Conservation (phyloP, 2,113 vertebrate species). For the Otocyon megalotis region DNA sequence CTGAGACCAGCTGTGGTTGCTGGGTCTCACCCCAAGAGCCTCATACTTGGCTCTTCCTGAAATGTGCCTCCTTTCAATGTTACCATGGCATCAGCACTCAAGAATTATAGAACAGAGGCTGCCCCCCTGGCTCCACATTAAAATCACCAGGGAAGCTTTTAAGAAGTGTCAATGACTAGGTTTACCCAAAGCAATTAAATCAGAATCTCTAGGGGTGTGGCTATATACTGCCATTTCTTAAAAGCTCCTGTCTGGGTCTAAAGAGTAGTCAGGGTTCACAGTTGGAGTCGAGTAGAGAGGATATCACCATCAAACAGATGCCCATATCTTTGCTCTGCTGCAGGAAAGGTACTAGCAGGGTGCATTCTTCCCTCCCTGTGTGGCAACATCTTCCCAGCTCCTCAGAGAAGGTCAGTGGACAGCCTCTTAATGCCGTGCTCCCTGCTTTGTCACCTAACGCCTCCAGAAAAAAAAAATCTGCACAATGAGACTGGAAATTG, state of each 20-base stretch:
- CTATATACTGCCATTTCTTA: neutral
- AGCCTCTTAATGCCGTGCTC: neutral
- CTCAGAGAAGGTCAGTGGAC: neutral
- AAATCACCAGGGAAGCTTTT: neutral
- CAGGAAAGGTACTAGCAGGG: neutral
- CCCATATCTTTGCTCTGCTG: neutral
- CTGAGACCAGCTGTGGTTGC: neutral
- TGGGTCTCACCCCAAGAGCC: neutral
- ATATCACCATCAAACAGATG: neutral
- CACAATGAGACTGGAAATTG: neutral
- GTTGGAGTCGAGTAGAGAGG: neutral
- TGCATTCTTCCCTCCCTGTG: neutral
- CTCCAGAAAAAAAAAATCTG: neutral
- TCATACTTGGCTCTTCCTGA: neutral
- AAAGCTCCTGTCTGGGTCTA: neutral
- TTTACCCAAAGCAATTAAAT: neutral
- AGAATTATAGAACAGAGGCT: neutral
- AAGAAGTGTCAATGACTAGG: neutral
- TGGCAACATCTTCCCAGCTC: neutral
- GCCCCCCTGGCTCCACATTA: neutral
- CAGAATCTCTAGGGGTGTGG: neutral
- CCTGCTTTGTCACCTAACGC: neutral
- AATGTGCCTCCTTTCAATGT: neutral
- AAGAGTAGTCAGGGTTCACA: neutral
- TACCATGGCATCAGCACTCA: neutral